Conservation (phyloP, 35 echinoderm and acorn worm species). For the Strongylocentrotus purpuratus region DNA sequence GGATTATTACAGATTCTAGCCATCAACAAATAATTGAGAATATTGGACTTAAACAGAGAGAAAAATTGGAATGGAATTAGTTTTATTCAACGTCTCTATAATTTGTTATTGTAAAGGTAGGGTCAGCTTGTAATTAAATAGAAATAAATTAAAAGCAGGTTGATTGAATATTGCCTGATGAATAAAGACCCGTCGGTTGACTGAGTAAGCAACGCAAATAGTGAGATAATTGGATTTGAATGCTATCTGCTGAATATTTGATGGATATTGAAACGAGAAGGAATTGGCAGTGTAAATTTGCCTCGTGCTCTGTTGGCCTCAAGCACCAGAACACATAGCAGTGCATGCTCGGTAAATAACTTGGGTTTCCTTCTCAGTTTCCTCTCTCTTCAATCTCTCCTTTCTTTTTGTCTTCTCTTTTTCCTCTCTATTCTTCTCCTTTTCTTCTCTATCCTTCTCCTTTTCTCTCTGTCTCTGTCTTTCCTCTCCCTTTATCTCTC, state of each 20-base stretch:
- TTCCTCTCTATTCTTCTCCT: not conserved
- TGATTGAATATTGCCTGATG: not conserved
- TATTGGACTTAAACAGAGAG: no score
- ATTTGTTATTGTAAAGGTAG: not conserved
- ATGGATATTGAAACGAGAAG: not conserved
- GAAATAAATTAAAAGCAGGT: not conserved
- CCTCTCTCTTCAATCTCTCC: not conserved
- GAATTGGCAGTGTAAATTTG: constrained; percentile 21
- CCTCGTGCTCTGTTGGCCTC: not conserved
- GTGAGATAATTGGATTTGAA: constrained; percentile 4
- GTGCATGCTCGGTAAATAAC: constrained; percentile 22
- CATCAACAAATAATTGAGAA: no score
- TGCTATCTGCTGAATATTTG: not conserved
- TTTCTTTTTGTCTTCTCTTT: not conserved
- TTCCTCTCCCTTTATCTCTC: not conserved
- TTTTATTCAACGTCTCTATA: no score
- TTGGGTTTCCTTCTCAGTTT: not conserved
- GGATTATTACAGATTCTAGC: no score
- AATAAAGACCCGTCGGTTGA: not conserved
- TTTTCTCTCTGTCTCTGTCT: not conserved
- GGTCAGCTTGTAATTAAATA: not conserved
- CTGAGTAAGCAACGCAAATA: not conserved
- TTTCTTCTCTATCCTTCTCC: not conserved
- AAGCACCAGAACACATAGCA: not conserved
- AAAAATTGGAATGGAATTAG: no score